Evolutionary conservation across 2,888 invertebrate species (phyloP), one percentile per base, ranked within the genome.

Genomic region (Ormyrus nitidulus): DNA sequence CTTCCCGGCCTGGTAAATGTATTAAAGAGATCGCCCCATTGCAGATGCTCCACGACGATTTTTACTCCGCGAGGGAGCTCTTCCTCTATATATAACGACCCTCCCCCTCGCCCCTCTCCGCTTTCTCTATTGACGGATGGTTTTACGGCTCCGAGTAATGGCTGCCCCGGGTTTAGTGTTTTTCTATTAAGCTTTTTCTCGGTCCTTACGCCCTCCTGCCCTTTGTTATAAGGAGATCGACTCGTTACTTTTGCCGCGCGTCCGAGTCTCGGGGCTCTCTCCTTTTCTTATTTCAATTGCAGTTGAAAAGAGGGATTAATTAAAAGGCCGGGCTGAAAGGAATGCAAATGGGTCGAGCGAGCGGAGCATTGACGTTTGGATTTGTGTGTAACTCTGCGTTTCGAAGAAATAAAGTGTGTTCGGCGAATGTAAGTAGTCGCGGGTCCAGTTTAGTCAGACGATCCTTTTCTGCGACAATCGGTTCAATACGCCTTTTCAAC

Each of bases 1-100:
- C 68, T 64, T 77, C 79, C 83, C 83, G 79, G 82, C 83, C 84
- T 84, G 84, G 84, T 84, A 85, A 86, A 87, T 87, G 86, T 88
- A 88, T 88, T 88, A 75, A 81, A 81, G 81, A 62, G 75, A 81
- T 77, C 77, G 80, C 11, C 58, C 70, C 74, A 51, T 54, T 73
- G 73, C 76, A 77, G 71, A 72, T 73, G 77, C 68, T 70, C 13
- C 44, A 73, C 58, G 76, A 71, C 71, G 71, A 76, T 76, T 76
- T 80, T 80, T 76, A 76, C 76, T 72, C 66, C 49, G 68, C 48
- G 11, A 6, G 70, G 34, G 34, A 10, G 66, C 74, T 65, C 66
- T 65, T 74, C 65, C 34, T 34, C 34, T 34, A 34, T 66, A 49
- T 64, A 74, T 53, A 53, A 74, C 65, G 65, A 34, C 66, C 6